Conservation (phyloP, 1,140 invertebrate species). For the Vollenhovia emeryi region DNA sequence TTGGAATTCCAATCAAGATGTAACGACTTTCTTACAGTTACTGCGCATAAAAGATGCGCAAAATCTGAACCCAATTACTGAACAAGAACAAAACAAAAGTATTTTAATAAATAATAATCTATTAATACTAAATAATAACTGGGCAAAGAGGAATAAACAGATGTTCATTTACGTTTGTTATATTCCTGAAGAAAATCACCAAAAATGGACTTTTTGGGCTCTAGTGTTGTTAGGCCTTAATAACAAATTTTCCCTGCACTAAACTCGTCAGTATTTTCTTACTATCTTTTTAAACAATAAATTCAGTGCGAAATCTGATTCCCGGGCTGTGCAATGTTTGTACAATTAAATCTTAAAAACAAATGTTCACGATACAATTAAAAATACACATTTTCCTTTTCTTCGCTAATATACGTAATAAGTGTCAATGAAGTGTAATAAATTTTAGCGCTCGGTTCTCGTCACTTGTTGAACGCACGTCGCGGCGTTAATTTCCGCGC, state of each 20-base stretch:
- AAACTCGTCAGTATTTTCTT: not conserved
- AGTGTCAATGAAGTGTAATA: not conserved
- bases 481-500: conserved; percentile 8
- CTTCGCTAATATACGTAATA: not conserved
- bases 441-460: not conserved
- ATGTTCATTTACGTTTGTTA: too few relatives aligned
- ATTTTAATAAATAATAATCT: too few relatives aligned
- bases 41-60: too few relatives aligned
- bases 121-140: too few relatives aligned
- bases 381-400: not conserved
- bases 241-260: not conserved
- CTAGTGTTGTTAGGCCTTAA: too few relatives aligned
- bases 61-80: too few relatives aligned
- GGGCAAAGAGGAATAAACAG: too few relatives aligned
- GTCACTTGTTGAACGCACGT: conserved; percentile 7
- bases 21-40: too few relatives aligned
- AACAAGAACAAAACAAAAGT: too few relatives aligned
- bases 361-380: not conserved
- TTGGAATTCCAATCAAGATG: too few relatives aligned
- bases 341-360: not conserved
- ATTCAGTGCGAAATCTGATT: not conserved
- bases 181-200: not conserved
- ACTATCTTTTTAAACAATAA: not conserved
- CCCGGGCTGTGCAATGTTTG: not conserved
- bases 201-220: too few relatives aligned